Percentiles rank a stretch among this genome's conserved stretches.
Evolutionary conservation across 2,113 vertebrate genomes (phyloP).

Genomic region (Oryzias woworae): DNA sequence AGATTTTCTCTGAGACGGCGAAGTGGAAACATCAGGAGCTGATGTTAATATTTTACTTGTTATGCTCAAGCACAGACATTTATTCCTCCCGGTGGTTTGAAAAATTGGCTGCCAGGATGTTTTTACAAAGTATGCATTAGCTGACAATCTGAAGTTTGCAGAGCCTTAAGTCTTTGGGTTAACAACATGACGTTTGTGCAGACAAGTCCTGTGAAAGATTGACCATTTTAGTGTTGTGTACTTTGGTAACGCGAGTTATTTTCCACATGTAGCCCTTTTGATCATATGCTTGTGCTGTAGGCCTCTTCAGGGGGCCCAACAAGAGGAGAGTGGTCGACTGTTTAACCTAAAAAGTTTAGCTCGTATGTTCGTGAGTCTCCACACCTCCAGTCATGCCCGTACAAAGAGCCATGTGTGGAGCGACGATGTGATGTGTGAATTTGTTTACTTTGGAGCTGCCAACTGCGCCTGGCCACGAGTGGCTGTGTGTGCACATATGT

Average conservation of each 20-base stretch:
- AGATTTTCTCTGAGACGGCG: slow-evolving; percentile 12
- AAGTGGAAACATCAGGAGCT: slow-evolving; percentile 16
- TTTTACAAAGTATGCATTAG: slow-evolving; percentile 59
- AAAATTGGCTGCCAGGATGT: slow-evolving; percentile 52
- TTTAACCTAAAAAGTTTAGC: slow-evolving; percentile 56
- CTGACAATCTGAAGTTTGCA: slow-evolving; percentile 56
- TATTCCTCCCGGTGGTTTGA: slow-evolving; percentile 32
- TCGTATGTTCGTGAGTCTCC: slow-evolving; percentile 29
- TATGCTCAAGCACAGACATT: slow-evolving; percentile 22
- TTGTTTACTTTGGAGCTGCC: slow-evolving; percentile 65
- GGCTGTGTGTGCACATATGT: slow-evolving; percentile 37
- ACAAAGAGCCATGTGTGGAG: slow-evolving; percentile 79
- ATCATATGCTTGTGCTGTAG: slow-evolving; percentile 37
- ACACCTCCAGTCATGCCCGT: slow-evolving; percentile 57
- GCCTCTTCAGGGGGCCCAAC: slow-evolving; percentile 49
- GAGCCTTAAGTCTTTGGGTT: slow-evolving; percentile 54
- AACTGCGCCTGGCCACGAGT: slow-evolving; percentile 50
- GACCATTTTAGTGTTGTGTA: slow-evolving; percentile 65
- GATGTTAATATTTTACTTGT: slow-evolving; percentile 5
- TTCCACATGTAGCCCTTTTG: slow-evolving; percentile 61
- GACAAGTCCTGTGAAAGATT: slow-evolving; percentile 69
- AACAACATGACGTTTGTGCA: slow-evolving; percentile 71
- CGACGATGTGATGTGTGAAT: slow-evolving; percentile 72
- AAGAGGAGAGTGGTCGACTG: slow-evolving; percentile 55
- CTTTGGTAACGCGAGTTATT: slow-evolving; percentile 65